Evolutionary conservation across 2,888 invertebrate genomes (phyloP).

Genomic region (Tetheella fluctuosa): DNA sequence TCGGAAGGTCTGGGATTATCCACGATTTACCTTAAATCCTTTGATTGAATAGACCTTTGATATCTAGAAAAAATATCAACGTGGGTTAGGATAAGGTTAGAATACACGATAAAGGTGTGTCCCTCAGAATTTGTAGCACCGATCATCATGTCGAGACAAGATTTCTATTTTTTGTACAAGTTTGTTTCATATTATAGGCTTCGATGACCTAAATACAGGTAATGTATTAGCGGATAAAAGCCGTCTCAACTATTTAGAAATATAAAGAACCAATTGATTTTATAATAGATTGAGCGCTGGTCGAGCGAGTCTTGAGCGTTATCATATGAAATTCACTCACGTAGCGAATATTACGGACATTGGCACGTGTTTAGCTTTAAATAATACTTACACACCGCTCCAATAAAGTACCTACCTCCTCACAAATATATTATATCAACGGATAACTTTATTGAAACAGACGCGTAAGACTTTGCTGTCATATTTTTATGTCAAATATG

Average conservation of each 20-base stretch:
- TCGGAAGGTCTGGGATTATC: conserved; percentile 38
- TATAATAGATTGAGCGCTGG: background rate
- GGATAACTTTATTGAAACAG: conserved; percentile 38
- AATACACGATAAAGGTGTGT: background rate
- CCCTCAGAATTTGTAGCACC: background rate
- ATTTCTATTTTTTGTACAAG: no score
- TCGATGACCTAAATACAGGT: no score
- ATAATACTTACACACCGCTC: conserved; percentile 30
- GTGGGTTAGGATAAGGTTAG: no score
- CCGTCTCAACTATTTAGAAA: no score
- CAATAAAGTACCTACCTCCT: conserved; percentile 28
- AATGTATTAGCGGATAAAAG: no score
- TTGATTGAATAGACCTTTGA: conserved; percentile 39
- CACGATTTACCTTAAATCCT: conserved; percentile 32
- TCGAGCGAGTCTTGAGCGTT: conserved; percentile 7
- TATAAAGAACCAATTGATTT: no score
- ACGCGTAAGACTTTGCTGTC: background rate
- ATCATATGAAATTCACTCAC: conserved; percentile 31
- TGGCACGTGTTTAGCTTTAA: conserved; percentile 40
- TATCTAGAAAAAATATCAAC: conserved; percentile 19
- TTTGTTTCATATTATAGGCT: no score
- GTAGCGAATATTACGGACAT: conserved; percentile 35
- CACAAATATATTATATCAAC: conserved; percentile 24
- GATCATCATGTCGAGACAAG: no score
- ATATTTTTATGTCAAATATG: background rate